Conservation (phyloP, 2,888 invertebrate genomes). For the Cantharis rufa region DNA sequence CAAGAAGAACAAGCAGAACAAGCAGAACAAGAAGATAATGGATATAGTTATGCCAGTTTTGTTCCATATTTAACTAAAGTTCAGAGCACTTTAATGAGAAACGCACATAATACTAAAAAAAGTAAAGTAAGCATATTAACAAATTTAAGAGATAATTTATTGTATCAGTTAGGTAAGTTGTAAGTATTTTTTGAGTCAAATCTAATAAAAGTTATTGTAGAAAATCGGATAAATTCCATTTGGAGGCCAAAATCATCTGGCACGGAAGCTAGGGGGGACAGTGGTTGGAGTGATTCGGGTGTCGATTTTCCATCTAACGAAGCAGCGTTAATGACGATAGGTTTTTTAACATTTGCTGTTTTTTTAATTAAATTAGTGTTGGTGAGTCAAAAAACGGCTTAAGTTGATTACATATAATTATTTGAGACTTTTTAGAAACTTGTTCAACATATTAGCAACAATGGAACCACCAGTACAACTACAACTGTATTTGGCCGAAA, state of each 20-base stretch:
- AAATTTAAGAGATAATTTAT: slow-evolving; percentile 62
- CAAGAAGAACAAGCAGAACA: too few relatives aligned
- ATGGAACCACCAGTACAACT: slow-evolving; percentile 58
- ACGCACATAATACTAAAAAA: slow-evolving; percentile 51
- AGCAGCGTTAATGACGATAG: slow-evolving; percentile 80
- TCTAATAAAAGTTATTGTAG: slow-evolving; percentile 27
- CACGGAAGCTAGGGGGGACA: slow-evolving; percentile 41
- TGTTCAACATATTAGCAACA: slow-evolving; percentile 67
- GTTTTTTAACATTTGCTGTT: slow-evolving; percentile 83
- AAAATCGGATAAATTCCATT: slow-evolving; percentile 37
- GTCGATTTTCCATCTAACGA: slow-evolving; percentile 81
- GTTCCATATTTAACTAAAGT: slow-evolving; percentile 32
- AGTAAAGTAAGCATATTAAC: slow-evolving; percentile 65
- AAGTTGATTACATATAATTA: background rate
- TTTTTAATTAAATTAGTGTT: slow-evolving; percentile 81
- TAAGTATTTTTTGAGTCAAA: background rate
- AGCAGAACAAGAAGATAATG: background rate
- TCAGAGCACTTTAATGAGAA: slow-evolving; percentile 48
- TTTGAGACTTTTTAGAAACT: slow-evolving; percentile 62
- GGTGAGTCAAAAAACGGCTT: slow-evolving; percentile 58
- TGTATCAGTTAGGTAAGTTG: slow-evolving; percentile 68
- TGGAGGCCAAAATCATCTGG: slow-evolving; percentile 30
- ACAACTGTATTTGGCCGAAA: slow-evolving; percentile 51
- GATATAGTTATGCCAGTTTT: slow-evolving; percentile 30
- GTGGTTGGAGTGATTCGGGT: slow-evolving; percentile 51